These are phyloP conservation scores for Ctena decussata DNA, from an alignment of 2,888 invertebrate genomes.

Conservation along the genomic window DNA sequence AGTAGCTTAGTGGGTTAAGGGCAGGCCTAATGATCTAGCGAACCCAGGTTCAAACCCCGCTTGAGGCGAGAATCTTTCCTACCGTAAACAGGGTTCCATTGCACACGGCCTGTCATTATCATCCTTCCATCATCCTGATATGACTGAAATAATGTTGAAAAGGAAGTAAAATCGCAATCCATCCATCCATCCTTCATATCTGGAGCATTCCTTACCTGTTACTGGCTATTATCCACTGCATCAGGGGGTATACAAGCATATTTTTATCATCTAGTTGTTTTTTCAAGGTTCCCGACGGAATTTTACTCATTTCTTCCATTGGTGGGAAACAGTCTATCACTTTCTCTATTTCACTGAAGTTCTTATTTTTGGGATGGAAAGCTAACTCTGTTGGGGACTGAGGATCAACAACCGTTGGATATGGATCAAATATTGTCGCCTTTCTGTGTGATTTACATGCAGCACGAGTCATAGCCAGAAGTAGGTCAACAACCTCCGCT, in stretches of 20 bases:
- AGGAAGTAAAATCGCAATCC: too few relatives aligned
- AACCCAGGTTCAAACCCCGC: too few relatives aligned
- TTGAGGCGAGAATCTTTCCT: too few relatives aligned
- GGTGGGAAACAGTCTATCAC: conserved; percentile 71
- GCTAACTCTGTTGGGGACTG: conserved; percentile 72
- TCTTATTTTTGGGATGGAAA: conserved; percentile 80
- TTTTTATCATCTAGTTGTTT: conserved; percentile 72
- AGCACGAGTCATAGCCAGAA: conserved; percentile 82
- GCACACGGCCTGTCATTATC: too few relatives aligned
- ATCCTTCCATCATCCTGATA: too few relatives aligned
- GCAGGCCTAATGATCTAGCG: too few relatives aligned
- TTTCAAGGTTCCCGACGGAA: conserved; percentile 69
- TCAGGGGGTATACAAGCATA: conserved; percentile 79
- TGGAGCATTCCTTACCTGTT: conserved; percentile 73
- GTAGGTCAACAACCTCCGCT: conserved; percentile 83
- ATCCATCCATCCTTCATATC: too few relatives aligned
- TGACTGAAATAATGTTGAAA: too few relatives aligned
- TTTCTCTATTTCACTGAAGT: conserved; percentile 68
- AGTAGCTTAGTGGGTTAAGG: too few relatives aligned
- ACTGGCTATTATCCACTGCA: conserved; percentile 85
- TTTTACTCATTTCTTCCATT: conserved; percentile 74
- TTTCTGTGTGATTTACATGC: conserved; percentile 77
- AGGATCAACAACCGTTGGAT: conserved; percentile 83
- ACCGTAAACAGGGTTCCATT: too few relatives aligned
- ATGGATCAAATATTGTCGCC: conserved; percentile 81